These are phyloP conservation scores for Lottia gigantea DNA, from an alignment of 2,888 invertebrate species.

Conservation along the genomic window DNA sequence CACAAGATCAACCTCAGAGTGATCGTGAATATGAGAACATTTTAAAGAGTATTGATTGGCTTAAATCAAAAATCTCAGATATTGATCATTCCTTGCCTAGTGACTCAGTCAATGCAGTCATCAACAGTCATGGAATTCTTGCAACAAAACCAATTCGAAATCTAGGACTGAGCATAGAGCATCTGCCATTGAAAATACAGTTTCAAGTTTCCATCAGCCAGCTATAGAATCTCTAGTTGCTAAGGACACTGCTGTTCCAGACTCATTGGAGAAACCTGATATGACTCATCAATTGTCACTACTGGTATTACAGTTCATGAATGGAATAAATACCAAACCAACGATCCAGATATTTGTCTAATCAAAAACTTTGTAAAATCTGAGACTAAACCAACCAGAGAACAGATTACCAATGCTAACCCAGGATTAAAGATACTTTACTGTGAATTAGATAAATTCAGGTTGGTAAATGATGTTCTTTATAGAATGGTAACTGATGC, in stretches of 20 bases:
- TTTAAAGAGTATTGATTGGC: neutral
- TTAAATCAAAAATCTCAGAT: neutral
- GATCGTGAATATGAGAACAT: slow-evolving; percentile 8
- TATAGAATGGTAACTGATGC: neutral
- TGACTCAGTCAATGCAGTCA: neutral
- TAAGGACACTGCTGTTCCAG: neutral
- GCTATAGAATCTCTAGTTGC: neutral
- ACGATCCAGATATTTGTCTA: neutral
- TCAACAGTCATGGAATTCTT: neutral
- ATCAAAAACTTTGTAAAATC: neutral
- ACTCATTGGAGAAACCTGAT: neutral
- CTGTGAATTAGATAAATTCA: neutral
- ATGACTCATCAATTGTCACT: slow-evolving; percentile 1
- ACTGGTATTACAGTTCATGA: neutral
- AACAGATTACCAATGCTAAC: neutral
- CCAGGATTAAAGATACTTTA: neutral
- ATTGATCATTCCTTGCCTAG: neutral
- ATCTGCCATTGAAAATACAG: neutral
- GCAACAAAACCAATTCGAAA: neutral
- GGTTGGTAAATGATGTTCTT: neutral
- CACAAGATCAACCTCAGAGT: neutral
- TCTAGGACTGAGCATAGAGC: neutral
- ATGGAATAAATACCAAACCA: neutral
- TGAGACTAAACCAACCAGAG: neutral
- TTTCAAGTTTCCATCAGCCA: neutral